Conservation (phyloP, 2,113 vertebrate genomes). For the Lophochroa leadbeateri region DNA sequence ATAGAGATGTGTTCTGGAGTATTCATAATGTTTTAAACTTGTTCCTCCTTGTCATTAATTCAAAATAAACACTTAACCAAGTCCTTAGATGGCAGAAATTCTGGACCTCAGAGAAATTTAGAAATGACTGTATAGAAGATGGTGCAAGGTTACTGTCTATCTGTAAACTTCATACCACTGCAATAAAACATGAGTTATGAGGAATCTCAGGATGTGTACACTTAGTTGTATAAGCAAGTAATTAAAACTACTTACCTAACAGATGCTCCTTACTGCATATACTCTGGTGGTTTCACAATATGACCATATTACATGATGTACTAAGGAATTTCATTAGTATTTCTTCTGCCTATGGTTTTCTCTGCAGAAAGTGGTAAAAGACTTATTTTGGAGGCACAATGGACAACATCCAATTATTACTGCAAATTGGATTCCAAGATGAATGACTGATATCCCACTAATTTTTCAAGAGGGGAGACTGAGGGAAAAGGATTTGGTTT, state of each 20-base stretch:
- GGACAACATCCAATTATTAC: not conserved
- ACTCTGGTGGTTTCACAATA: not conserved
- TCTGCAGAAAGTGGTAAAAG: not conserved
- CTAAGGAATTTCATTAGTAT: not conserved
- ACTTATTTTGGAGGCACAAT: not conserved
- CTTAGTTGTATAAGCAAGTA: not conserved
- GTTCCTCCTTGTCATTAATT: not conserved
- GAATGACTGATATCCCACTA: not conserved
- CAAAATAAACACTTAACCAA: not conserved
- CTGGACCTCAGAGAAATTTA: not conserved
- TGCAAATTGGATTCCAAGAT: not conserved
- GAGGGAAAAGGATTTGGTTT: not conserved
- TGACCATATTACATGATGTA: not conserved
- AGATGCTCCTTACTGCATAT: not conserved
- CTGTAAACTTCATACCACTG: not conserved
- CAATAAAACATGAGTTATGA: not conserved
- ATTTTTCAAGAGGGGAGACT: not conserved
- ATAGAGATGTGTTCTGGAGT: not conserved
- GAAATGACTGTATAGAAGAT: not conserved
- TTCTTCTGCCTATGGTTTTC: not conserved
- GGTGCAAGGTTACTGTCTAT: not conserved
- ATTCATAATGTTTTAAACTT: not conserved
- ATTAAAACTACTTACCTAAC: not conserved
- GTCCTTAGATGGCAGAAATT: not conserved
- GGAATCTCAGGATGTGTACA: not conserved